Evolutionary conservation across 1,140 invertebrate genomes (phyloP), one percentile per base, ranked within the genome.

Genomic region (Atta cephalotes): DNA sequence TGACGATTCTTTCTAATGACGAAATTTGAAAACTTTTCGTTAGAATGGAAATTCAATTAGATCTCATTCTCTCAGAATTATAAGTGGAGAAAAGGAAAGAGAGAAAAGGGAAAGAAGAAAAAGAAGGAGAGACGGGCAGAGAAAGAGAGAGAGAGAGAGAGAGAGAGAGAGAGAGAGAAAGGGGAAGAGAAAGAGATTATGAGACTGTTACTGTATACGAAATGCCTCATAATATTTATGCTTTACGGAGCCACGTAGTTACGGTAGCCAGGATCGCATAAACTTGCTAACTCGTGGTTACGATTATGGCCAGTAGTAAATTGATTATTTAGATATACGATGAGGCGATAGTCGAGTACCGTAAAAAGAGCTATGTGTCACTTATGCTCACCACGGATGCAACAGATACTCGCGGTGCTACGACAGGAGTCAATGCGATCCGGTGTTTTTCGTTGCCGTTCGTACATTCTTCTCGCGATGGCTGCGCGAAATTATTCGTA

Each of bases 251-350:
- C 87, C 89, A 85, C 90, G 91, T 89, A 91, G 91, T 92, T 90
- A 91, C 85, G 80, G 87, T 82, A 87, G 88, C 68, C 72, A 77
- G 81, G 86, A 88, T 87, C 45, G 86, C 91, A 92, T 94, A 94
- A 94, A 94, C 91, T 91, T 85, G 90, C 93, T 94, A 94, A 94
- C 93, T 94, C 92, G 92, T 91, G 93, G 93, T 95, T 94, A 95
- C 93, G 93, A 94, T 95, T 95, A 95, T 94, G 93, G 92, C 89
- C 89, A 87, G 89, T 87, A 85, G 91, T 92, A 94, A 94, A 95
- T 94, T 94, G 93, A 95, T 94, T 94, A 95, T 95, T 94, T 93
- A 94, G 92, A 93, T 92, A 92, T 93, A 94, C 91, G 92, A 93
- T 89, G 90, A 91, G 88, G 65, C 82, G 79, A 81, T 89, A 91